A percentile compares a stretch with the other conserved stretches of the same genome.
phyloP scores from a whole-genome alignment of 2,797 vertebrate species.

The Chrysocyon brachyurus region DNA sequence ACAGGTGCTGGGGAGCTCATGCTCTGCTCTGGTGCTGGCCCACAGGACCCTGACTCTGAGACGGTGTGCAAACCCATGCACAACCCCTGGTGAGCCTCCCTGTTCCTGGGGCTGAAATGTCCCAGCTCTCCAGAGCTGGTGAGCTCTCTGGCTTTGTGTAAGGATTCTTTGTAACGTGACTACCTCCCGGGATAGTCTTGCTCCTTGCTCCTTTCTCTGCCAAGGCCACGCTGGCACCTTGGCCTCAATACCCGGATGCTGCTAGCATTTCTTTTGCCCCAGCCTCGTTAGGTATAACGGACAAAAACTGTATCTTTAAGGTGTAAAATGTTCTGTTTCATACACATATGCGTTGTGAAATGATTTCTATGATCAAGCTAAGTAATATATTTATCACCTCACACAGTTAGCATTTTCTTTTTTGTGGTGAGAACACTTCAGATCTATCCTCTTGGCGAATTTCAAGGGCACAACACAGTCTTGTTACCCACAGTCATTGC shows the following conservation, averaged over 20 bases:
- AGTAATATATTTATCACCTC: not conserved
- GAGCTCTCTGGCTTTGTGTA: not conserved
- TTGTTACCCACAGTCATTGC: not conserved
- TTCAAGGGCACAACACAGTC: not conserved
- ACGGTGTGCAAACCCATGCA: not conserved
- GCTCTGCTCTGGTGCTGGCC: not conserved
- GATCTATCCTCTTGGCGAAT: not conserved
- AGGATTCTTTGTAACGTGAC: not conserved
- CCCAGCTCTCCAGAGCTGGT: not conserved
- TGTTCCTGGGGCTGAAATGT: not conserved
- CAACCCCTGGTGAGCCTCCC: not conserved
- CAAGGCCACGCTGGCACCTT: not conserved
- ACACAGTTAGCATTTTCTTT: not conserved
- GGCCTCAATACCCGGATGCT: not conserved
- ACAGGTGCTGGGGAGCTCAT: not conserved
- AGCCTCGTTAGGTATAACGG: not conserved
- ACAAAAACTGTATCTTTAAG: not conserved
- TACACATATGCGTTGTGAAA: not conserved
- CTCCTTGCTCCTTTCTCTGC: not conserved
- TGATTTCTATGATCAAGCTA: not conserved
- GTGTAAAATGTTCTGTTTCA: not conserved
- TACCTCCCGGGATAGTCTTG: not conserved
- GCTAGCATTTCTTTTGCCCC: not conserved
- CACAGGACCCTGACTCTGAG: not conserved
- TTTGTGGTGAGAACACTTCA: not conserved